These are phyloP conservation scores for Scaeva pyrastri DNA, from an alignment of 2,888 invertebrate genomes.

Conservation along the genomic window DNA sequence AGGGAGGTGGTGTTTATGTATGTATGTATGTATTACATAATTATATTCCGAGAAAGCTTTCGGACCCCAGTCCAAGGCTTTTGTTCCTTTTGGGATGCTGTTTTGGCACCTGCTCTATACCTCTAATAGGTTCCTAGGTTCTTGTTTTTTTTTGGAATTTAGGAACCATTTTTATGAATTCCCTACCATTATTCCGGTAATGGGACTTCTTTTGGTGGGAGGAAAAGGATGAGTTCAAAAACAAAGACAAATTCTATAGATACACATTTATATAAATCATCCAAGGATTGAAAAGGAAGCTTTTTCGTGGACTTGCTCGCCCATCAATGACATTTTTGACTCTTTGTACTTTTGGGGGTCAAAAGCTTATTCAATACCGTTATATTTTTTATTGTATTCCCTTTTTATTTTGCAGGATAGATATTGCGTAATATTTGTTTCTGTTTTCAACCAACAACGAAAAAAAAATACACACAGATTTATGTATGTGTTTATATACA, in stretches of 20 bases:
- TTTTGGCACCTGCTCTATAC: constrained; percentile 4
- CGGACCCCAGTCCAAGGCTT: background rate
- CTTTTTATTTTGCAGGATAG: background rate
- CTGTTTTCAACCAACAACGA: constrained; percentile 53
- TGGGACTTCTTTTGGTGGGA: background rate
- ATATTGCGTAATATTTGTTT: constrained; percentile 62
- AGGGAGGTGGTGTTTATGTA: too few species aligned
- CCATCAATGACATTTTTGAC: constrained; percentile 61
- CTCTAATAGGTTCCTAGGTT: background rate
- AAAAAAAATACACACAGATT: constrained; percentile 26
- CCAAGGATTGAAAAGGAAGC: constrained; percentile 15
- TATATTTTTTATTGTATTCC: background rate
- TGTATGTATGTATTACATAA: background rate
- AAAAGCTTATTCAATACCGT: constrained; percentile 53
- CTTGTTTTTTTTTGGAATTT: background rate
- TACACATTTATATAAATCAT: background rate
- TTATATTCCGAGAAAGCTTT: constrained; percentile 41
- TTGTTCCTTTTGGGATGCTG: background rate
- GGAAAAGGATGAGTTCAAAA: constrained; percentile 15
- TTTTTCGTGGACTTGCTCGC: background rate
- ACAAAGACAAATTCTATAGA: constrained; percentile 29
- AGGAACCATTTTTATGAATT: background rate
- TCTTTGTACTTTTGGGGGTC: constrained; percentile 66
- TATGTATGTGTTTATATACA: constrained; percentile 15
- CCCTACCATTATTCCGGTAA: too few species aligned